Evolutionary conservation across 2,797 vertebrate species (phyloP).

Genomic region (Echeneis naucrates): DNA sequence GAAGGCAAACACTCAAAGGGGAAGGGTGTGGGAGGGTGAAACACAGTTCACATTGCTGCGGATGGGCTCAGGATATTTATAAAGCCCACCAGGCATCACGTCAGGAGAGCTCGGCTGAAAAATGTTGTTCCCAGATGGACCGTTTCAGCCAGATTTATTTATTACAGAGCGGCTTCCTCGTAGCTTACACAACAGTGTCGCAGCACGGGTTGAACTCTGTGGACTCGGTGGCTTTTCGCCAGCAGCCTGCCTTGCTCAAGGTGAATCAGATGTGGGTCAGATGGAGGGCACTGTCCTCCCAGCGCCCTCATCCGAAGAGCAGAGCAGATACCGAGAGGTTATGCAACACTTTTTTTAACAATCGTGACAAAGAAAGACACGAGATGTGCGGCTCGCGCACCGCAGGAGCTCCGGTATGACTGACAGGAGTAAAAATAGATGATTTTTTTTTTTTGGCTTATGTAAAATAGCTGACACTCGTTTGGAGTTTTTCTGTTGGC

Average conservation of each 20-base stretch:
- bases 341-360: slow-evolving; percentile 57
- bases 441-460: slow-evolving; percentile 44
- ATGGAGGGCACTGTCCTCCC: slow-evolving; percentile 72
- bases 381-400: slow-evolving; percentile 55
- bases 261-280: slow-evolving; percentile 80
- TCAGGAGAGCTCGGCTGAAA: slow-evolving; percentile 78
- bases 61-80: slow-evolving; percentile 80
- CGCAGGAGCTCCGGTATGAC: slow-evolving; percentile 49
- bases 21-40: slow-evolving; percentile 83
- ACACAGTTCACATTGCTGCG: slow-evolving; percentile 80
- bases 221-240: slow-evolving; percentile 56
- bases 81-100: slow-evolving; percentile 82
- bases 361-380: slow-evolving; percentile 60
- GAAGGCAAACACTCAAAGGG: slow-evolving; percentile 81
- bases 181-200: slow-evolving; percentile 76
- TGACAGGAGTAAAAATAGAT: slow-evolving; percentile 58
- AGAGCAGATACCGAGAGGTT: slow-evolving; percentile 66
- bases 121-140: slow-evolving; percentile 82
- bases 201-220: slow-evolving; percentile 68
- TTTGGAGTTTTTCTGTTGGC: slow-evolving; percentile 48
- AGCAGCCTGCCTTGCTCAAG: slow-evolving; percentile 75
- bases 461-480: slow-evolving; percentile 51
- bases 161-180: slow-evolving; percentile 72
- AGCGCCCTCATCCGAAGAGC: slow-evolving; percentile 58
- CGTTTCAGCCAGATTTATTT: slow-evolving; percentile 79